phyloP scores from a whole-genome alignment of 1,140 invertebrate genomes.

The Watersipora subatra region DNA sequence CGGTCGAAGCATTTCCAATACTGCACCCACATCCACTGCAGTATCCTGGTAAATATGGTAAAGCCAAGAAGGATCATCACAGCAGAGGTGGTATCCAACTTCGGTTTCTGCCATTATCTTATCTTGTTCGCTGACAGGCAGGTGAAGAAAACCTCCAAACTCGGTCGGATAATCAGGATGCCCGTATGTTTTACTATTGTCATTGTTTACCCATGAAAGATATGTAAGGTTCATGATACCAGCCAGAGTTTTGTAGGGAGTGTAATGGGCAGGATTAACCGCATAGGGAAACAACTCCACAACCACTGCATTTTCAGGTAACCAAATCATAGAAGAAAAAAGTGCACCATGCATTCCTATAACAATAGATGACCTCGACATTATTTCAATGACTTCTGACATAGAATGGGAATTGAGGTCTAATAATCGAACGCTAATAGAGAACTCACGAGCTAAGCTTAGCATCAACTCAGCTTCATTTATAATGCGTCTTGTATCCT shows the following conservation, averaged over 20 bases:
- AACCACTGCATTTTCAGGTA: slow-evolving; percentile 81
- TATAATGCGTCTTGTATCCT: slow-evolving; percentile 41
- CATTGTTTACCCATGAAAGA: slow-evolving; percentile 37
- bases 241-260: slow-evolving; percentile 41
- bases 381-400: slow-evolving; percentile 28
- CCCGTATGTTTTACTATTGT: slow-evolving; percentile 26
- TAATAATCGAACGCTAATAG: slow-evolving; percentile 26
- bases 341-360: slow-evolving; percentile 96
- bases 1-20: too few relatives aligned
- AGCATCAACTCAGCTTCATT: slow-evolving; percentile 40
- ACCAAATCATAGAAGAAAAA: slow-evolving; percentile 76
- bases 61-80: slow-evolving; percentile 43
- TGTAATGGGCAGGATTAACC: slow-evolving; percentile 40
- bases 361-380: slow-evolving; percentile 48
- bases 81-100: slow-evolving; percentile 42
- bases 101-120: slow-evolving; percentile 28
- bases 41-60: slow-evolving; percentile 48
- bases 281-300: slow-evolving; percentile 71
- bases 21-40: slow-evolving; percentile 29
- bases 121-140: slow-evolving; percentile 26
- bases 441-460: slow-evolving; percentile 17
- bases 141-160: slow-evolving; percentile 38
- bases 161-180: slow-evolving; percentile 33
- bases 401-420: slow-evolving; percentile 26
- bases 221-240: slow-evolving; percentile 33